Evolutionary conservation across 1,140 invertebrate genomes (phyloP).

Genomic region (Orchesella cincta): DNA sequence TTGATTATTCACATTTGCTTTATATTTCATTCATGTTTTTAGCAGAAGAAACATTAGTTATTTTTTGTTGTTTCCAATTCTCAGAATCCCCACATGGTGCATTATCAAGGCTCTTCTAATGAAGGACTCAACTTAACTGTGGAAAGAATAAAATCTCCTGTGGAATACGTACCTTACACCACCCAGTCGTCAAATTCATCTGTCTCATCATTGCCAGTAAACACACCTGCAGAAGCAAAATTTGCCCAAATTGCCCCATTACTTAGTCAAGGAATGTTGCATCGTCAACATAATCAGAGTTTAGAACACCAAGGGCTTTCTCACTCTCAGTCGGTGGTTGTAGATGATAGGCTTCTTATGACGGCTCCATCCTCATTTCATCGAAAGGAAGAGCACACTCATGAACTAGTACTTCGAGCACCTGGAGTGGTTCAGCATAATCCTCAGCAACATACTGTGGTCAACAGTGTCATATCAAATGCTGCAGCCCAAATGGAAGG

Average conservation of each 20-base stretch:
- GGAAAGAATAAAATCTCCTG: constrained; percentile 42
- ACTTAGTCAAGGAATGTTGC: constrained; percentile 34
- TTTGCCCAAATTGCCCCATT: constrained; percentile 50
- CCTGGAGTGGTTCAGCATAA: neutral
- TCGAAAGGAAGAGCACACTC: neutral
- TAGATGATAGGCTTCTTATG: constrained; percentile 35
- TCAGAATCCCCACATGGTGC: neutral
- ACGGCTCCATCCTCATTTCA: constrained; percentile 3
- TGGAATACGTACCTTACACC: constrained; percentile 13
- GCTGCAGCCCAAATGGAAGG: neutral
- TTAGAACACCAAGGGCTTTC: constrained; percentile 15
- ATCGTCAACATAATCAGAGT: neutral
- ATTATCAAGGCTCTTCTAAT: constrained; percentile 13
- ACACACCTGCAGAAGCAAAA: constrained; percentile 43
- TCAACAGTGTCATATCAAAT: constrained; percentile 1
- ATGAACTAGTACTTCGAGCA: neutral
- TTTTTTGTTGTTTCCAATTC: neutral
- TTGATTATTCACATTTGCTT: no score
- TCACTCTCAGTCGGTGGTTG: constrained; percentile 13
- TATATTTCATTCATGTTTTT: no score
- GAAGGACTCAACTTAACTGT: constrained; percentile 48
- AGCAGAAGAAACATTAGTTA: no score
- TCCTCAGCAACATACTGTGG: neutral
- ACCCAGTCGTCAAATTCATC: neutral
- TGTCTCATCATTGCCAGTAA: constrained; percentile 33